These are phyloP conservation scores for Hydrophis major DNA, from an alignment of 2,797 vertebrate genomes.

Conservation along the genomic window DNA sequence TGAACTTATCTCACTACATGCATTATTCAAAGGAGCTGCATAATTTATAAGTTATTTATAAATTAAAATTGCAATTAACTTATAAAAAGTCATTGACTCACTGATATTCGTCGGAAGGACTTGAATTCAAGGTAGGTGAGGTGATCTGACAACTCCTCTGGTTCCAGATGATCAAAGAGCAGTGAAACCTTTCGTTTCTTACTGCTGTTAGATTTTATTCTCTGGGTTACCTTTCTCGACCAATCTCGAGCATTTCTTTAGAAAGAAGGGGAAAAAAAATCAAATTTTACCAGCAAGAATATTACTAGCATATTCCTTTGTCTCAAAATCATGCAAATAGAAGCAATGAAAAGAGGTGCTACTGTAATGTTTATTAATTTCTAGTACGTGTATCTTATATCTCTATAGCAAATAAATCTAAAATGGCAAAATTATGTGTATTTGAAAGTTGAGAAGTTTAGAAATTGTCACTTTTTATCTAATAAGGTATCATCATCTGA, in stretches of 20 bases:
- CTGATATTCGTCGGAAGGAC: conserved; percentile 92
- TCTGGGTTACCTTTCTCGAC: conserved; percentile 94
- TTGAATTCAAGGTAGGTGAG: conserved; percentile 93
- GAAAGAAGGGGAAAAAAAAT: conserved; percentile 33
- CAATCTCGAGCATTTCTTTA: conserved; percentile 88
- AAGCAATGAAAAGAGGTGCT: not conserved
- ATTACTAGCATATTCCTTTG: not conserved
- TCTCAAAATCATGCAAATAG: not conserved
- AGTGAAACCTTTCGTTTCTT: conserved; percentile 94
- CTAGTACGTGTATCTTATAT: not conserved
- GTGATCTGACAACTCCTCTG: conserved; percentile 88
- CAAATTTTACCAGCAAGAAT: conserved; percentile 31
- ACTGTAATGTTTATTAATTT: not conserved
- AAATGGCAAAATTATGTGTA: not conserved
- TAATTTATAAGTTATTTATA: not conserved
- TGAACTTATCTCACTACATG: not conserved
- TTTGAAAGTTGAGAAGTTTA: not conserved
- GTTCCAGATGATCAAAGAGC: conserved; percentile 92
- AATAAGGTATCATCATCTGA: not conserved
- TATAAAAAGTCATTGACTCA: conserved; percentile 65
- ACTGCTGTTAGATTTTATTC: conserved; percentile 88
- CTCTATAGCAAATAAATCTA: not conserved
- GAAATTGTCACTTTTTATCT: not conserved
- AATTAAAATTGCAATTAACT: not conserved
- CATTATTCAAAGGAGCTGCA: not conserved